These are phyloP conservation scores for Myotis yumanensis DNA, from an alignment of 2,113 vertebrate genomes.

Conservation along the genomic window DNA sequence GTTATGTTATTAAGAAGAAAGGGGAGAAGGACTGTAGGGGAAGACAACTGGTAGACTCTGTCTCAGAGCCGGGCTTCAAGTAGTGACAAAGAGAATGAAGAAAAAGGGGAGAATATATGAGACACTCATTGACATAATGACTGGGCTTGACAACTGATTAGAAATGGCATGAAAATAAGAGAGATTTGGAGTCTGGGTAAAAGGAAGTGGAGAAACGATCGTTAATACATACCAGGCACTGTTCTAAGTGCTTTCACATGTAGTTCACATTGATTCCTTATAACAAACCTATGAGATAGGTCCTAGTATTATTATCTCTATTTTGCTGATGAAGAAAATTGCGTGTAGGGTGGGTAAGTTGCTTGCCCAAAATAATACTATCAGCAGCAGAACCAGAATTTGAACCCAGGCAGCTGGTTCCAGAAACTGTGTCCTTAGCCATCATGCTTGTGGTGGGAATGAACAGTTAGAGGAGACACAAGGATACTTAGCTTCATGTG, in stretches of 20 bases:
- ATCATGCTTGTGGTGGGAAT: background rate
- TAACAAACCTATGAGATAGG: background rate
- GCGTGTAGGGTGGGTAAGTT: background rate
- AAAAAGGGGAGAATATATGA: background rate
- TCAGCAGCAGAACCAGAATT: background rate
- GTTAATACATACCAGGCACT: background rate
- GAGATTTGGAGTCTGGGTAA: background rate
- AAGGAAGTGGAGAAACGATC: background rate
- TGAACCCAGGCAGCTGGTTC: background rate
- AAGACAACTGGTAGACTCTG: constrained; percentile 4
- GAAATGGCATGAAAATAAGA: constrained; percentile 1
- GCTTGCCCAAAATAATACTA: background rate
- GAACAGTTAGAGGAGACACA: background rate
- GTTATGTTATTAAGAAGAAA: background rate
- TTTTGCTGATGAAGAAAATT: constrained; percentile 3
- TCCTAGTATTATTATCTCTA: background rate
- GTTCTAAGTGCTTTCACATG: background rate
- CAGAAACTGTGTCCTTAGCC: background rate
- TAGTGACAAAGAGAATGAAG: background rate
- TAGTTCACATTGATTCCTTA: background rate
- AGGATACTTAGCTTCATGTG: background rate
- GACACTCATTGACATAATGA: background rate
- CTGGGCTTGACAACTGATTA: background rate
- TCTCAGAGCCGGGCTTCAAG: background rate
- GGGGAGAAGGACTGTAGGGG: background rate